These are phyloP conservation scores for Synergus itoensis DNA, from an alignment of 2,888 invertebrate genomes.

Conservation along the genomic window DNA sequence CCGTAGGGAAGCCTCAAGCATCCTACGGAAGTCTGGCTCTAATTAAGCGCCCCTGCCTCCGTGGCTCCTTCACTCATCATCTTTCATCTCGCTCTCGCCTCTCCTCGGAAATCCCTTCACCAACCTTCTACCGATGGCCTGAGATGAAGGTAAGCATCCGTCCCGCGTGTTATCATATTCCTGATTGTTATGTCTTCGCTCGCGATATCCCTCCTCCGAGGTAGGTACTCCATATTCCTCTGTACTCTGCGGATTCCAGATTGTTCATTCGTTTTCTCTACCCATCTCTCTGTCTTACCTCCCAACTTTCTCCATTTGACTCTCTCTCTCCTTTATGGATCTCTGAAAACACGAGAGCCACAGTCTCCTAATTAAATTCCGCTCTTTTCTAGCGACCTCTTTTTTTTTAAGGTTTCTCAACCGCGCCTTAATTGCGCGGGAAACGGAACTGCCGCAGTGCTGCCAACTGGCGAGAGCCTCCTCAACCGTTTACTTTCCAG, in stretches of 20 bases:
- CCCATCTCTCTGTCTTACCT: slow-evolving; percentile 53
- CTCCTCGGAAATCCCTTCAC: slow-evolving; percentile 65
- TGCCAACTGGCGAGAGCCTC: slow-evolving; percentile 53
- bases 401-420: slow-evolving; percentile 72
- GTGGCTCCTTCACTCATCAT: slow-evolving; percentile 71
- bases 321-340: slow-evolving; percentile 69
- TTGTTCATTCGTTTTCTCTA: slow-evolving; percentile 47
- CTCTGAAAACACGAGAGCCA: slow-evolving; percentile 70
- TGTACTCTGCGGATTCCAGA: slow-evolving; percentile 26
- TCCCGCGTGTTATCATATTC: slow-evolving; percentile 75
- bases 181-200: slow-evolving; percentile 71
- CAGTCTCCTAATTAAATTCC: slow-evolving; percentile 75
- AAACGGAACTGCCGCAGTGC: slow-evolving; percentile 63
- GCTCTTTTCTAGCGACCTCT: slow-evolving; percentile 71
- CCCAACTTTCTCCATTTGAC: slow-evolving; percentile 40
- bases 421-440: slow-evolving; percentile 74
- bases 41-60: slow-evolving; percentile 75
- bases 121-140: slow-evolving; percentile 62
- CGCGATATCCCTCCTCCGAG: slow-evolving; percentile 43
- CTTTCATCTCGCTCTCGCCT: slow-evolving; percentile 53
- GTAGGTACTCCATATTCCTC: slow-evolving; percentile 19
- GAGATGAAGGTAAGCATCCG: slow-evolving; percentile 72
- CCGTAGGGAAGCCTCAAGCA: slow-evolving; percentile 74
- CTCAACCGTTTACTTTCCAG: slow-evolving; percentile 53
- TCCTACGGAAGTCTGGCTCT: slow-evolving; percentile 77